phyloP scores from a whole-genome alignment of 2,888 invertebrate genomes.

The Mesorhabditis sp. region DNA sequence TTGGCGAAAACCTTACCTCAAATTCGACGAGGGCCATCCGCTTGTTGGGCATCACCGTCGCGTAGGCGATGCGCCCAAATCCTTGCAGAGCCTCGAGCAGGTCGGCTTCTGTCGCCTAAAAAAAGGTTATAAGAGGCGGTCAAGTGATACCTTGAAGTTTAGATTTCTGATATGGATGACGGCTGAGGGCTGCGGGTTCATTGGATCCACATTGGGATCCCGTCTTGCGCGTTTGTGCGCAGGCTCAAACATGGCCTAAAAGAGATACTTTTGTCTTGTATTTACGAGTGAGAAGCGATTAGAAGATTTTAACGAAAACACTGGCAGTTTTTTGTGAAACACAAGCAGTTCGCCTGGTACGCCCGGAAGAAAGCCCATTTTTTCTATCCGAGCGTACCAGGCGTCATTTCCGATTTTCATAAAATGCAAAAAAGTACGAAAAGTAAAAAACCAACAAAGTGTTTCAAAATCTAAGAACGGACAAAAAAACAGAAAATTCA shows the following conservation, averaged over 20 bases:
- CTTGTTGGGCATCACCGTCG: conserved; percentile 46
- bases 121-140: neutral
- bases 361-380: no score
- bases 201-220: conserved; percentile 58
- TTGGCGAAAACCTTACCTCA: conserved; percentile 17
- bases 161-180: conserved; percentile 63
- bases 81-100: conserved; percentile 61
- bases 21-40: conserved; percentile 56
- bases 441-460: no score
- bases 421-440: no score
- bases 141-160: conserved; percentile 46
- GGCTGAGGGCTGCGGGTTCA: conserved; percentile 61
- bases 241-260: neutral
- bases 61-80: conserved; percentile 60
- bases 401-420: no score
- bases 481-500: no score
- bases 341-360: no score
- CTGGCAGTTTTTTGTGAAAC: no score
- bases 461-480: no score
- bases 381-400: no score
- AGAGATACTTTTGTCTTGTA: no score
- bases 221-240: conserved; percentile 27
- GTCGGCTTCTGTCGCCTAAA: conserved; percentile 60
- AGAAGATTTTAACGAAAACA: no score
- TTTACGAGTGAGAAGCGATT: no score